Evolutionary conservation across 2,113 vertebrate species (phyloP), one percentile per base, ranked within the genome.

Genomic region (Rhabdornis inornatus): DNA sequence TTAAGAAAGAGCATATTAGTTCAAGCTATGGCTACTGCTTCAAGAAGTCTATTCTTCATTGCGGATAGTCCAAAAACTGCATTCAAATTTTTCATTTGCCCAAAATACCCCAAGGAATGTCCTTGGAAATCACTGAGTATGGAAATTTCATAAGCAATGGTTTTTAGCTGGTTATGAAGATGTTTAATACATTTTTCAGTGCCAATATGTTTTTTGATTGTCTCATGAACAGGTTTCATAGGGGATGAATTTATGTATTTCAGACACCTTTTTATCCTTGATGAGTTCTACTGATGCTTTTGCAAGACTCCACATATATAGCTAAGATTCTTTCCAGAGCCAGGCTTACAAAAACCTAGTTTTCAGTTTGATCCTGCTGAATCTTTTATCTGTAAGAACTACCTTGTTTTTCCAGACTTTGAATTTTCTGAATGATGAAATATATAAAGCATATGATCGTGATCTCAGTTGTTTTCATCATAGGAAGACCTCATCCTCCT

Each of bases 341-440:
- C 52, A 66, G 59, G 15, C 33, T 86, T 70, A 49, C 1, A 6
- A 53, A 90, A 86, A 17, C 15, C 55, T 59, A 15, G 24, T 40
- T 92, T 80, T 83, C 68, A 53, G 3, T 63, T 57, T 63, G 50
- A 11, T 59, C 15, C 42, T 55, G 24, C 5, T 70, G 63, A 59
- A 13, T 68, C 30, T 88, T 72, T 65, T 33, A 77, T 88, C 70
- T 57, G 2, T n/a, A 21, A 50, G 55, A 80, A 55, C 55, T 70
- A 78, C 22, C 16, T 72, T 79, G 15, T 44, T 91, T 83, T 70
- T 65, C n/a, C 39, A 66, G 82, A 80, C 35, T 82, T 64, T 52
- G 22, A 81, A 45, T 96, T 87, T 95, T 96, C 71, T 78, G 76
- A 92, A 83, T 24, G 20, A 40, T 52, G 59, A 88, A 68, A 52